phyloP scores from a whole-genome alignment of 2,113 vertebrate species.

The Ptyas mucosa region DNA sequence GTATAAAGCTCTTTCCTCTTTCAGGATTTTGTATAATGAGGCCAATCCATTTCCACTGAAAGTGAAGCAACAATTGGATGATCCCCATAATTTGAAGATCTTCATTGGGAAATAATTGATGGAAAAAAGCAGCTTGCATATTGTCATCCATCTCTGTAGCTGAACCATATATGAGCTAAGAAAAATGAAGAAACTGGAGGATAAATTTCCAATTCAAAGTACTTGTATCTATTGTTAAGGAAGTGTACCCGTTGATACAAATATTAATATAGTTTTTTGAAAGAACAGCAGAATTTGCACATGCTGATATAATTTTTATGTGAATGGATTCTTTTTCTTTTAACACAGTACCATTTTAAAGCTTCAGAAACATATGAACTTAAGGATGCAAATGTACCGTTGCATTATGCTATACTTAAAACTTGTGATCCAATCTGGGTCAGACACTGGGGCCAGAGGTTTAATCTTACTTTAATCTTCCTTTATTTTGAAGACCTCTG shows the following conservation, averaged over 20 bases:
- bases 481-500: background rate
- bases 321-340: background rate
- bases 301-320: background rate
- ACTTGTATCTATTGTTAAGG: background rate
- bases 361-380: background rate
- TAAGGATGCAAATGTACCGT: background rate
- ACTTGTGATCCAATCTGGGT: too few species aligned
- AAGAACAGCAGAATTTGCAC: background rate
- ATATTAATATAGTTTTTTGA: background rate
- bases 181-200: background rate
- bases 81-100: background rate
- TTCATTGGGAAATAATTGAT: background rate
- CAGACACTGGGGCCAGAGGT: too few species aligned
- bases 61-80: background rate
- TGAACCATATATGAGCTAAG: background rate
- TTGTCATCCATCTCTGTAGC: background rate
- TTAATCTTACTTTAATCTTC: too few species aligned
- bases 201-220: background rate
- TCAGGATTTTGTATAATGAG: background rate
- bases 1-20: background rate
- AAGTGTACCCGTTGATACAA: background rate
- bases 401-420: background rate
- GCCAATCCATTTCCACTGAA: background rate
- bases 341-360: background rate
- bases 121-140: background rate